These are phyloP conservation scores for Sebastiscus albofasciatus DNA, from an alignment of 2,797 vertebrate species.

Conservation along the genomic window DNA sequence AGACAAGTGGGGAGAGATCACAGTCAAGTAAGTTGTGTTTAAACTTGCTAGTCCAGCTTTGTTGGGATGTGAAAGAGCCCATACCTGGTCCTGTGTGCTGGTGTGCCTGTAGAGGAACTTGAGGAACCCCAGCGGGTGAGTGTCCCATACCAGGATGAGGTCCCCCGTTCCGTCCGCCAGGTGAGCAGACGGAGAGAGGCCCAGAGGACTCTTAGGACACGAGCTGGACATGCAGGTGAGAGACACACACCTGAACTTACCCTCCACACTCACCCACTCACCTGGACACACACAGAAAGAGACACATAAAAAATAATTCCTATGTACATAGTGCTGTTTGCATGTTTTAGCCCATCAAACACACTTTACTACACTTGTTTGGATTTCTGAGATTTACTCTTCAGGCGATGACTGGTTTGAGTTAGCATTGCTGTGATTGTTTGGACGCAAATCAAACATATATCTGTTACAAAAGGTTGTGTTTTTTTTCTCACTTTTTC, in stretches of 20 bases:
- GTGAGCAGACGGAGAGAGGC: conserved; percentile 87
- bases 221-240: conserved; percentile 88
- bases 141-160: conserved; percentile 86
- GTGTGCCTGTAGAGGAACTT: conserved; percentile 86
- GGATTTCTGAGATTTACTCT: neutral
- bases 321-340: too few species aligned
- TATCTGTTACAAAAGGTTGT: neutral
- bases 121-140: conserved; percentile 81
- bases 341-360: neutral
- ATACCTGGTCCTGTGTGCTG: conserved; percentile 85
- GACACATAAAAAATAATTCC: neutral
- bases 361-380: neutral
- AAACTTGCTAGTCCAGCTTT: neutral
- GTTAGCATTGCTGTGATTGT: neutral
- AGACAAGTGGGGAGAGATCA: neutral
- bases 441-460: neutral
- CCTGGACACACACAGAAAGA: conserved; percentile 51
- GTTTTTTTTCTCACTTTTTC: neutral
- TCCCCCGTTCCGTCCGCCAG: conserved; percentile 88
- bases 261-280: conserved; percentile 81
- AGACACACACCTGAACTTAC: conserved; percentile 84
- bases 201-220: conserved; percentile 84
- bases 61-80: neutral
- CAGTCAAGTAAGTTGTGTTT: neutral
- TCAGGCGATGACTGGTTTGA: neutral